Evolutionary conservation across 2,888 invertebrate species (phyloP).

Genomic region (Orchestes rusci): DNA sequence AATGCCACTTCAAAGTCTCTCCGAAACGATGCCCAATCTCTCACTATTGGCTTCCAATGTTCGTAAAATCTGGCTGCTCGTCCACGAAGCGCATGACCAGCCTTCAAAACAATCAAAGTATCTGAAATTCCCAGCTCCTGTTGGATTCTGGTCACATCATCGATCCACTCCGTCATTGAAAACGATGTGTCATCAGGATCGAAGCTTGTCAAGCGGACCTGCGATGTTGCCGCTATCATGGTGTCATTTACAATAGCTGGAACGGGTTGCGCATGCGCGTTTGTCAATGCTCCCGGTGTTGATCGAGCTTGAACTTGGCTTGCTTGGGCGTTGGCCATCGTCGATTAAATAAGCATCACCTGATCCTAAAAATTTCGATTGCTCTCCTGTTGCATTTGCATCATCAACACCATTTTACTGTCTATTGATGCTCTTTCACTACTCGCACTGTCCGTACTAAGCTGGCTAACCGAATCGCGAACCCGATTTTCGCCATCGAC

Average conservation of each 20-base stretch:
- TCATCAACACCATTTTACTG: slow-evolving; percentile 5
- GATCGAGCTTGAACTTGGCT: slow-evolving; percentile 5
- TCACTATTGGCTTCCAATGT: slow-evolving; percentile 17
- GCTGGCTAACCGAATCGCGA: no score
- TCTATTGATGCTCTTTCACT: no score
- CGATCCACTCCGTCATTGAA: slow-evolving; percentile 18
- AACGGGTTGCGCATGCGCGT: slow-evolving; percentile 1
- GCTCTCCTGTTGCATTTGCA: slow-evolving; percentile 13
- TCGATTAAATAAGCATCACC: slow-evolving; percentile 14
- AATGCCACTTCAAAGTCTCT: slow-evolving; percentile 15
- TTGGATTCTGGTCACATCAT: slow-evolving; percentile 18
- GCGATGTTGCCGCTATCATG: slow-evolving; percentile 6
- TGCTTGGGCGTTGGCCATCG: slow-evolving; percentile 11
- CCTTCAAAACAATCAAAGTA: slow-evolving; percentile 15
- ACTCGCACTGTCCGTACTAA: no score
- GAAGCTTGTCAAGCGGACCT: slow-evolving; percentile 14
- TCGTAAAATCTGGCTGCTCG: slow-evolving; percentile 19
- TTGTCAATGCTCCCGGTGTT: no score
- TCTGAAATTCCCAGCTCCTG: slow-evolving; percentile 19
- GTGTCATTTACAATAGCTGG: slow-evolving; percentile 5
- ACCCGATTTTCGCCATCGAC: no score
- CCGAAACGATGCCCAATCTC: slow-evolving; percentile 19
- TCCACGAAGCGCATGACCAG: slow-evolving; percentile 16
- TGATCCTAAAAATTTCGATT: slow-evolving; percentile 14
- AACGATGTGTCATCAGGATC: slow-evolving; percentile 21